phyloP scores from a whole-genome alignment of 1,140 invertebrate species.

The Drosophila setifemur region DNA sequence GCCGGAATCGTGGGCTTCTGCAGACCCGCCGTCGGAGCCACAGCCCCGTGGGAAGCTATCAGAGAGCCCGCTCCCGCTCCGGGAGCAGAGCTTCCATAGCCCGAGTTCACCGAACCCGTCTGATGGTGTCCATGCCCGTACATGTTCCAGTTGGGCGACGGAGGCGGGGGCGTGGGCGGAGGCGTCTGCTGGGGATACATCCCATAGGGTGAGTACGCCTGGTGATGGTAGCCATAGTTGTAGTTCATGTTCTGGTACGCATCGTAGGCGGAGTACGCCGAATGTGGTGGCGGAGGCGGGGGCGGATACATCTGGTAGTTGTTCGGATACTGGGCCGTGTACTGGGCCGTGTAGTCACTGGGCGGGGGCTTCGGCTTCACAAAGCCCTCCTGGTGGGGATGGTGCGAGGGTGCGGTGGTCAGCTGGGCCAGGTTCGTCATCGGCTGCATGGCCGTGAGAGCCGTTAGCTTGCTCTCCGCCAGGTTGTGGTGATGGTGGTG shows the following conservation, averaged over 20 bases:
- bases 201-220: constrained; percentile 78
- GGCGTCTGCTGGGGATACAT: constrained; percentile 84
- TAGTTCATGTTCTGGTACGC: constrained; percentile 82
- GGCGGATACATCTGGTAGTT: constrained; percentile 82
- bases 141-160: constrained; percentile 85
- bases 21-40: constrained; percentile 29
- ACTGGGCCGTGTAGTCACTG: constrained; percentile 73
- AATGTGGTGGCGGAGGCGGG: constrained; percentile 72
- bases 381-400: constrained; percentile 74
- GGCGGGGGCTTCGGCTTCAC: constrained; percentile 82
- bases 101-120: constrained; percentile 17
- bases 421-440: constrained; percentile 73
- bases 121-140: constrained; percentile 83
- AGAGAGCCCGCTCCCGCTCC: constrained; percentile 31
- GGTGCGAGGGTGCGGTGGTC: constrained; percentile 52
- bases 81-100: constrained; percentile 42
- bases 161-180: constrained; percentile 74
- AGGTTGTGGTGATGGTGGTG: constrained; percentile 70
- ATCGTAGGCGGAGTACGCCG: constrained; percentile 78
- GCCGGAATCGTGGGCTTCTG: constrained; percentile 42
- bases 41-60: constrained; percentile 46
- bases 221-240: constrained; percentile 80
- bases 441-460: constrained; percentile 77
- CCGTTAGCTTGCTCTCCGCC: constrained; percentile 75
- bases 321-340: constrained; percentile 75